Conservation (phyloP, 2,797 vertebrate genomes). For the Glossophaga mutica region DNA sequence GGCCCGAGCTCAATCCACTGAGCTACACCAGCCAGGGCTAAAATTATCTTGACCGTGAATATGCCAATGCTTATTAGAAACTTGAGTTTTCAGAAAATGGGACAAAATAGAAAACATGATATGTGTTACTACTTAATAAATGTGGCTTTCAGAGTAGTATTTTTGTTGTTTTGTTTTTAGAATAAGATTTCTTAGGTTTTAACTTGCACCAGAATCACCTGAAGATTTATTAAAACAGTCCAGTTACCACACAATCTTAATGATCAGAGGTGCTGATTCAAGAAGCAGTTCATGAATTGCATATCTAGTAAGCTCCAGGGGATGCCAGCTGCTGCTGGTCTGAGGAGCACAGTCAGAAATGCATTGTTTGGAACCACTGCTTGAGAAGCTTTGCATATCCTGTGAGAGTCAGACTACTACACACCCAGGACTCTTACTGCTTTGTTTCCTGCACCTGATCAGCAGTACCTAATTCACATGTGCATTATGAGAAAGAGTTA, state of each 20-base stretch:
- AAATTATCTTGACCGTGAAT: neutral
- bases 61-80: neutral
- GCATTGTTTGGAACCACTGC: neutral
- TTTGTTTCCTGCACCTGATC: accelerated
- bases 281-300: neutral
- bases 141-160: neutral
- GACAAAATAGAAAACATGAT: neutral
- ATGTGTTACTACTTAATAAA: neutral
- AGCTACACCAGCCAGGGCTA: too few species aligned
- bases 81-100: neutral
- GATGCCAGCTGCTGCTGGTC: neutral
- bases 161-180: neutral
- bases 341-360: neutral
- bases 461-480: neutral
- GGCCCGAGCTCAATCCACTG: too few species aligned
- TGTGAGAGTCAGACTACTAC: neutral
- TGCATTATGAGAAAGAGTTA: neutral
- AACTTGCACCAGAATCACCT: neutral
- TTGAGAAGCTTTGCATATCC: neutral
- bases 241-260: neutral
- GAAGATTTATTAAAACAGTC: neutral
- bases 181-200: neutral
- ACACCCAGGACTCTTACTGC: accelerated
- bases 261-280: neutral
- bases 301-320: neutral